Base-by-base conservation (phyloP, 2,113 vertebrate genomes). In the Colinus virginianus region DNA sequence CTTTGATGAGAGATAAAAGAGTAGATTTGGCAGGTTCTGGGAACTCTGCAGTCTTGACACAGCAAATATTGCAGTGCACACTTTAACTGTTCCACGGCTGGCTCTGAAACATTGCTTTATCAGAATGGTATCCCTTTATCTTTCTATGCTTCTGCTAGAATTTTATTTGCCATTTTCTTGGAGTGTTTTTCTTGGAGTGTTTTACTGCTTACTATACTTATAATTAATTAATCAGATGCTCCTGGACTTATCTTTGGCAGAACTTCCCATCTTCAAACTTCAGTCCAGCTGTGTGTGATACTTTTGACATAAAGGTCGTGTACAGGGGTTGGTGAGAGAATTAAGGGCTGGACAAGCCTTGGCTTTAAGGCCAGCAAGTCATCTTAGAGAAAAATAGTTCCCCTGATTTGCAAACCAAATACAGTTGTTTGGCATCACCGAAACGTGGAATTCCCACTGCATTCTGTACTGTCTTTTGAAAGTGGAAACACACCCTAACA, bases 31-130 rank as follows among this genome's bases (percentile, higher is more conserved):
- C 49, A 76, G 64, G 3, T 30, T 78, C 19, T 61, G 74, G 43
- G 20, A 30, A 16, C 1, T 0, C 32, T 61, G 38, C 30, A 21
- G 34, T 51, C 68, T 26, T 45, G 7, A 55, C 25, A 3, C 72
- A 28, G 23, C 19, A 13, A 1, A 26, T 10, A 3, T 40, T 28
- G 22, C 64, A 26, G 0, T 36, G 13, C 4, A 1, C 1, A 2
- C 59, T 59, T 25, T 77, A 58, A 48, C 20, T 53, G 0, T n/a
- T 7, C 30, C 0, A 1, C 64, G 70, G 25, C 74, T 84, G 32
- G 40, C 42, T 70, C 51, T 53, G 58, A 68, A 56, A 45, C 3
- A 15, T n/a, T 8, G 12, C 76, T 48, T 13, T 76, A 34, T 46
- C n/a, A 43, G 56, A 93, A 66, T 0, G 1, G 20, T 32, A 5